Evolutionary conservation across 1,140 invertebrate species (phyloP), one percentile per base, ranked within the genome.

Genomic region (Antheraea pernyi): DNA sequence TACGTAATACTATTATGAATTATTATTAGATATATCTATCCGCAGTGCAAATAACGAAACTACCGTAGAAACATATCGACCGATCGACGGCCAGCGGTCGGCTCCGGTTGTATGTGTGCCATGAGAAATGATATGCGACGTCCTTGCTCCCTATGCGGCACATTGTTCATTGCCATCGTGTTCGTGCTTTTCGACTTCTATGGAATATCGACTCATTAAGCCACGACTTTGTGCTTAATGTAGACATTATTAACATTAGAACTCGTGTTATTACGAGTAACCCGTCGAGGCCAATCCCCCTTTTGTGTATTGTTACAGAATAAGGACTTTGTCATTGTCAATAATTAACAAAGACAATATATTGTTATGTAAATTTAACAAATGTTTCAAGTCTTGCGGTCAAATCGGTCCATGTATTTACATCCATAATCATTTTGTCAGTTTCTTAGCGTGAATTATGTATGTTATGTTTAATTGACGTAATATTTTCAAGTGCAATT

Each of bases 31-130:
- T 22, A 60, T 60, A 60, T n/a, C 59, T 11, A n/a, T 60, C 22
- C 22, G 59, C 59, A 60, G 9, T 60, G 13, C 5, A 53, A 85
- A 88, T 82, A 81, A 82, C 83, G 78, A 85, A 83, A 85, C 81
- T 76, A 82, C 82, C 85, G 85, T 86, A 86, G 82, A 88, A 88
- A 84, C 84, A 84, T 91, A 91, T 91, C 89, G 89, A 89, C 87
- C 89, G 76, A 86, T 73, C 67, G 80, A 61, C 75, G 76, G 73
- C 74, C 81, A 78, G 69, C 73, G 78, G 72, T 69, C 79, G 78
- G 77, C 77, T 70, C 30, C 10, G 39, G 62, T 60, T 72, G 16
- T 76, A 76, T 79, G 74, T 79, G 72, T 78, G 74, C 74, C 75
- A 87, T 86, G 76, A 81, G 74, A 82, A 80, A 77, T 71, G 37